phyloP scores from a whole-genome alignment of 2,888 invertebrate species.

The Amblyteles armatorius region DNA sequence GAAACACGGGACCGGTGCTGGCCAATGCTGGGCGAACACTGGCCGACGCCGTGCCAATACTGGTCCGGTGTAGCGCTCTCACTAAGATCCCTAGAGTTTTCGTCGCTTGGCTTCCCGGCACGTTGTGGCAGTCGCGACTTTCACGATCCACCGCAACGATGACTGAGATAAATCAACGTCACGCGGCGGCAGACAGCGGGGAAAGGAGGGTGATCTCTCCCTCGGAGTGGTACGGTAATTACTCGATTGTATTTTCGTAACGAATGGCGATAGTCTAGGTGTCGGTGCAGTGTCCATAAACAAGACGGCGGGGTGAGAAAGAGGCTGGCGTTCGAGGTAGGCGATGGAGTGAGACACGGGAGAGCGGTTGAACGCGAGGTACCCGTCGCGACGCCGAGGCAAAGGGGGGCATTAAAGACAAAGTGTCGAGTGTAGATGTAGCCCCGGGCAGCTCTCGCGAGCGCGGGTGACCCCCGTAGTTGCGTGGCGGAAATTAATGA shows the following conservation, averaged over 20 bases:
- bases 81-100: not conserved
- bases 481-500: slow-evolving; percentile 75
- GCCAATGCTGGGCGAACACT: not conserved
- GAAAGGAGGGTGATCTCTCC: not conserved
- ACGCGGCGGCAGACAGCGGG: slow-evolving; percentile 21
- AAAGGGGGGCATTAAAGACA: slow-evolving; percentile 67
- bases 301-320: slow-evolving; percentile 41
- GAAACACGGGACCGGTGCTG: not conserved
- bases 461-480: slow-evolving; percentile 71
- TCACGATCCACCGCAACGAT: slow-evolving; percentile 52
- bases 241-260: slow-evolving; percentile 69
- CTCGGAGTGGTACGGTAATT: slow-evolving; percentile 54
- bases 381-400: slow-evolving; percentile 39
- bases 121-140: slow-evolving; percentile 22
- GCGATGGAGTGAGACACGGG: slow-evolving; percentile 11
- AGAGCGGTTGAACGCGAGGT: slow-evolving; percentile 30
- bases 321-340: slow-evolving; percentile 8
- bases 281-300: slow-evolving; percentile 56
- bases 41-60: not conserved
- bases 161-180: slow-evolving; percentile 63
- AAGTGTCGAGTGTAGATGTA: slow-evolving; percentile 71
- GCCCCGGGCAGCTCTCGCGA: slow-evolving; percentile 63
- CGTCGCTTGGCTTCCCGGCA: slow-evolving; percentile 21
- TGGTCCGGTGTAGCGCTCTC: not conserved
- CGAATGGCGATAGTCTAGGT: slow-evolving; percentile 61